Conservation (phyloP, 2,113 vertebrate genomes). For the Oncorhynchus clarkii region DNA sequence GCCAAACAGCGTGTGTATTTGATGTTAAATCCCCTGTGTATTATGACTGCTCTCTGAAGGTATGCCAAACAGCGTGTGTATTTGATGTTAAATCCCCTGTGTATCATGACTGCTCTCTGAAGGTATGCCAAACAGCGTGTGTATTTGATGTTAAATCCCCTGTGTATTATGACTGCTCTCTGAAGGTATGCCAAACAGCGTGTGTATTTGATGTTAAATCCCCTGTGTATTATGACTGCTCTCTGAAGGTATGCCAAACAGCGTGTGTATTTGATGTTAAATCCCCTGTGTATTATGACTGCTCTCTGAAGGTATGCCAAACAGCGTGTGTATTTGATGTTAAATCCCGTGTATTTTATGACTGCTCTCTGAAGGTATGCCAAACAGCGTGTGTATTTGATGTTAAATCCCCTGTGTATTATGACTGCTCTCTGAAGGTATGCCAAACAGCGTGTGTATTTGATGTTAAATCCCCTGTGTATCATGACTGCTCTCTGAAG, state of each 20-base stretch:
- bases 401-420: slow-evolving; percentile 61
- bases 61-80: slow-evolving; percentile 51
- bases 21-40: slow-evolving; percentile 62
- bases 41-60: slow-evolving; percentile 65
- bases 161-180: slow-evolving; percentile 66
- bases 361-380: slow-evolving; percentile 58
- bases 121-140: slow-evolving; percentile 53
- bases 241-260: slow-evolving; percentile 61
- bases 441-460: slow-evolving; percentile 56
- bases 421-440: slow-evolving; percentile 63
- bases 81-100: slow-evolving; percentile 67
- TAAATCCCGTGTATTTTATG: slow-evolving; percentile 62
- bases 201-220: slow-evolving; percentile 62
- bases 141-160: slow-evolving; percentile 66
- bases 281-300: slow-evolving; percentile 66
- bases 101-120: slow-evolving; percentile 64
- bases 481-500: slow-evolving; percentile 65
- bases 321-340: slow-evolving; percentile 63
- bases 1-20: slow-evolving; percentile 59
- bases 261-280: slow-evolving; percentile 59
- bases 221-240: slow-evolving; percentile 64
- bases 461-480: slow-evolving; percentile 65
- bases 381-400: slow-evolving; percentile 62
- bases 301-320: slow-evolving; percentile 59
- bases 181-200: slow-evolving; percentile 56